Base-by-base conservation (phyloP, 2,797 vertebrate genomes). In the Podargus strigoides region DNA sequence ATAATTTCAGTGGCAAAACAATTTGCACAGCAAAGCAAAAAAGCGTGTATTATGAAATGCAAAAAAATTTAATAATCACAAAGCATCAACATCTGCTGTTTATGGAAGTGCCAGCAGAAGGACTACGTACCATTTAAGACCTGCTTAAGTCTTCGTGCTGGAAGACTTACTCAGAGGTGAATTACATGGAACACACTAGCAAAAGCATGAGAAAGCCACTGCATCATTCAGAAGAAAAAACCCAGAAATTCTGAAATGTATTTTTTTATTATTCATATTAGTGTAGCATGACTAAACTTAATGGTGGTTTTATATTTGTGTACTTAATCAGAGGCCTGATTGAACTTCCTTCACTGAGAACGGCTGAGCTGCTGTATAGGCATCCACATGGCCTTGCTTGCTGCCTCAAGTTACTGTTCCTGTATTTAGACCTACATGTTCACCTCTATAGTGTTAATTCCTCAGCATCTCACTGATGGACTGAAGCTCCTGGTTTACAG, bases 1-100 rank as follows among this genome's bases (percentile, higher is more conserved):
- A 20, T n/a, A 46, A 62, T 58, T 85, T 17, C 34, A 69, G 19
- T 10, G 6, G 28, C 56, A 82, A 76, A 82, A 79, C 21, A 49
- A 47, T 72, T 76, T 58, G 11, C 15, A 30, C 64, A 85, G 41
- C 17, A 76, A 87, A 22, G 34, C 11, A 60, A 53, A 81, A 74
- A 36, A 5, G 2, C 0, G 2, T 41, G 16, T 18, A 37, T 11
- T n/a, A 69, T 3, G 3, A 85, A 79, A 39, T 21, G 12, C 4
- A 55, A 70, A 68, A n/a, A 49, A 26, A 26, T n/a, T n/a, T n/a
- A 56, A 52, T 9, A 55, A 53, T 4, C 6, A 36, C 15, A 44
- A 37, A 56, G n/a, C 30, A 63, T 30, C 41, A 73, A 32, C 3
- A 28, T 26, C 63, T 88, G 16, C 53, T 55, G 16, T 15, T 47